Percentiles rank a stretch among this genome's conserved stretches.
Evolutionary conservation across 2,888 invertebrate genomes (phyloP).

Genomic region (Chrysodeixis includens): DNA sequence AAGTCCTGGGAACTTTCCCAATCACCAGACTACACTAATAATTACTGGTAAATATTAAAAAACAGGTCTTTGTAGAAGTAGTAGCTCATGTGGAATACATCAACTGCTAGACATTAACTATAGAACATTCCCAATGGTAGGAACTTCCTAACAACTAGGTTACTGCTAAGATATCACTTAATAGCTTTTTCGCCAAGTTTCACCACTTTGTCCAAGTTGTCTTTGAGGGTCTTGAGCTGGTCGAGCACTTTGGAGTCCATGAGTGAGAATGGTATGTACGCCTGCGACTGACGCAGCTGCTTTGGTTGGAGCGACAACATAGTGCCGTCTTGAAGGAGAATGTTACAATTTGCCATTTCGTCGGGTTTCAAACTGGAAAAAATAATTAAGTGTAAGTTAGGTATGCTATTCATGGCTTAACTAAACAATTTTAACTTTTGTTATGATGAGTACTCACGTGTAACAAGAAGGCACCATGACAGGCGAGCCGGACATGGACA

Average conservation of each 20-base stretch:
- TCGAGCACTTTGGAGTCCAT: constrained; percentile 79
- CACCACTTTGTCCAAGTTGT: constrained; percentile 84
- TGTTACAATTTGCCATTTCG: constrained; percentile 90
- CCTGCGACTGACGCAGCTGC: constrained; percentile 79
- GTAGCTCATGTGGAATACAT: constrained; percentile 16
- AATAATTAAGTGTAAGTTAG: constrained; percentile 16
- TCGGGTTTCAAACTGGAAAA: constrained; percentile 81
- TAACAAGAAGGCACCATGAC: constrained; percentile 86
- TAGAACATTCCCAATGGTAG: constrained; percentile 14
- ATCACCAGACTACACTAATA: constrained; percentile 40
- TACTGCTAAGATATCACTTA: constrained; percentile 54
- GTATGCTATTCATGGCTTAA: not conserved
- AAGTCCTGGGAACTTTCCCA: constrained; percentile 41
- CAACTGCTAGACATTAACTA: constrained; percentile 12
- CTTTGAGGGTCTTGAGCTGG: constrained; percentile 86
- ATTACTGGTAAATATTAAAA: constrained; percentile 20
- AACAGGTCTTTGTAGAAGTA: constrained; percentile 12
- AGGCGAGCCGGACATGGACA: constrained; percentile 92
- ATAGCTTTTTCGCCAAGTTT: constrained; percentile 74
- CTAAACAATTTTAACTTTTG: not conserved
- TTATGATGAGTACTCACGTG: constrained; percentile 64
- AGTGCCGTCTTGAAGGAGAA: constrained; percentile 90
- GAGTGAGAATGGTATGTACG: constrained; percentile 82
- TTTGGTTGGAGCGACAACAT: constrained; percentile 90
- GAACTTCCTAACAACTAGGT: constrained; percentile 19